Evolutionary conservation across 2,113 vertebrate genomes (phyloP).

Genomic region (Channa maculata): DNA sequence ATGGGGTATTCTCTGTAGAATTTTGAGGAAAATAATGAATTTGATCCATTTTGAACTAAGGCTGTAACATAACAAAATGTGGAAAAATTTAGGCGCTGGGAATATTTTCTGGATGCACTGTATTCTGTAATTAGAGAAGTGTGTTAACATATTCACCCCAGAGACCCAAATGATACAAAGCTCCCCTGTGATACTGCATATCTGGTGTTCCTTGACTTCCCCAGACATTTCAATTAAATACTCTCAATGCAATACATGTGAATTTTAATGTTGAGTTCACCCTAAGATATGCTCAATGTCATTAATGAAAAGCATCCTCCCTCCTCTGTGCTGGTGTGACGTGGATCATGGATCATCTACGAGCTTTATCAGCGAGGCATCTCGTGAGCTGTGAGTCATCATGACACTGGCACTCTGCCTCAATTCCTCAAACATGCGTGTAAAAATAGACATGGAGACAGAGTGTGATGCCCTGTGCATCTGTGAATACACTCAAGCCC

Average conservation of each 20-base stretch:
- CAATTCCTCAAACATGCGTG: conserved; percentile 62
- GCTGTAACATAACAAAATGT: too few species aligned
- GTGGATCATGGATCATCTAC: conserved; percentile 33
- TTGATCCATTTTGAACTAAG: too few species aligned
- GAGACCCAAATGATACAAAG: not conserved
- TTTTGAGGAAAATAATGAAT: too few species aligned
- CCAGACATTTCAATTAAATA: conserved; percentile 2
- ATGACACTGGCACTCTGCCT: conserved; percentile 60
- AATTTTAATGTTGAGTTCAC: not conserved
- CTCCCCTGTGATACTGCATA: too few species aligned
- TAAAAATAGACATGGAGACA: conserved; percentile 76
- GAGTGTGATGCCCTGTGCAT: conserved; percentile 59
- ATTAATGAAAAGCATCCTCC: not conserved
- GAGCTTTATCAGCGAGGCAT: conserved; percentile 45
- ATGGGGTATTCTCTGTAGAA: too few species aligned
- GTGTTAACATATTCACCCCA: not conserved
- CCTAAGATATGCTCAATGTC: conserved; percentile 23
- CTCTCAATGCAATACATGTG: not conserved
- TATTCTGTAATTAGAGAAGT: too few species aligned
- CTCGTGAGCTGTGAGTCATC: conserved; percentile 73
- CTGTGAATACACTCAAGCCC: conserved; percentile 52
- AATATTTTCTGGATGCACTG: too few species aligned
- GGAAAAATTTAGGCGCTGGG: too few species aligned
- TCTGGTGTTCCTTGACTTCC: not conserved
- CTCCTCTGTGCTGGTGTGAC: conserved; percentile 36